Evolutionary conservation across 2,113 vertebrate species (phyloP), one percentile per base, ranked within the genome.

Genomic region (Semicossyphus pulcher): DNA sequence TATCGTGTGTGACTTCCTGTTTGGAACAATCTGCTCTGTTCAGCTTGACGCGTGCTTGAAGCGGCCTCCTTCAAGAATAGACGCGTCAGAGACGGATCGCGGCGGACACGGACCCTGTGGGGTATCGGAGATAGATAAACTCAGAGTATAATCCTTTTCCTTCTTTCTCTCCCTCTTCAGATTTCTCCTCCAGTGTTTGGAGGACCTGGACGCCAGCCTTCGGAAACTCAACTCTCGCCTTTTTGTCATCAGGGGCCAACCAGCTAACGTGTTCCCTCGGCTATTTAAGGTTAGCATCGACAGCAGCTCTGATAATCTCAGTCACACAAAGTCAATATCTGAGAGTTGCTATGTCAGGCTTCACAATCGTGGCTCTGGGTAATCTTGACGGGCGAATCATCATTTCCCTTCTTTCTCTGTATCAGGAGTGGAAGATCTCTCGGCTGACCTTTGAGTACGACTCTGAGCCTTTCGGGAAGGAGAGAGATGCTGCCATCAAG

Each of bases 391-490:
- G n/a, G n/a, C n/a, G n/a, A n/a, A n/a, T n/a, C n/a, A n/a, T n/a
- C n/a, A n/a, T n/a, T n/a, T 41, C 4, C 3, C 21, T 10, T 51
- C 15, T 42, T 2, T 16, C 7, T 56, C 4, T 59, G 10, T 49
- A 4, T 56, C 72, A 94, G 94, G 93, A 94, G 77, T 94, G 94
- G 94, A 93, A 94, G 86, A 94, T 94, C 83, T 91, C 91, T 25
- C 90, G 94, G 28, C 83, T 94, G 72, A 94, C 94, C 36, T 94
- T 94, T 2, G 94, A 94, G 56, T 94, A 94, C 1, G 93, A 94
- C 62, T 94, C 93, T 0, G 94, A 94, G 86, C 94, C 94, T 5
- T 94, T 94, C 48, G 94, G 93, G 23, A 94, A 94, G 75, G 93
- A 94, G 74, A 74, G 93, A 37, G 94, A 94, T 5, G 93, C 93